Conservation (phyloP, 2,888 invertebrate species). For the Tipula helvola region DNA sequence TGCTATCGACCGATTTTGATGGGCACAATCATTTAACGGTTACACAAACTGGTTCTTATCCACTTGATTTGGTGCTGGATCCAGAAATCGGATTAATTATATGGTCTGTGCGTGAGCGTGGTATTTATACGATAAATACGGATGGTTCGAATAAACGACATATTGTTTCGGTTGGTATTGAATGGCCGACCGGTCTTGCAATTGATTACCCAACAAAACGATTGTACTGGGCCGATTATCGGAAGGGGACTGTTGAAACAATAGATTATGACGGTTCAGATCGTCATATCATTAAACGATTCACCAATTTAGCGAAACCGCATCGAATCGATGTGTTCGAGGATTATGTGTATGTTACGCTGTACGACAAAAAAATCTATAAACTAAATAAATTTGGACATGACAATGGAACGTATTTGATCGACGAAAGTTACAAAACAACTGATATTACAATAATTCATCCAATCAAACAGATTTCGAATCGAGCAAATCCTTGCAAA, state of each 20-base stretch:
- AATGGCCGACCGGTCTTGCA: conserved; percentile 65
- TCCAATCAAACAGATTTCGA: conserved; percentile 45
- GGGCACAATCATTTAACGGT: conserved; percentile 31
- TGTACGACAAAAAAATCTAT: conserved; percentile 49
- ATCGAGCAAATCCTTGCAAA: conserved; percentile 46
- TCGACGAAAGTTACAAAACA: conserved; percentile 42
- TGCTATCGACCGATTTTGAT: conserved; percentile 32
- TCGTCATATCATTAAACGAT: conserved; percentile 44
- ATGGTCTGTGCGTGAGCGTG: conserved; percentile 62
- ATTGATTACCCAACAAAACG: conserved; percentile 61
- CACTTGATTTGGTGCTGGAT: conserved; percentile 57
- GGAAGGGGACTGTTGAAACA: conserved; percentile 57
- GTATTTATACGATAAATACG: conserved; percentile 51
- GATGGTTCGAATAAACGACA: conserved; percentile 47
- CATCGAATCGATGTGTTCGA: conserved; percentile 63
- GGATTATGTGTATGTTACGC: conserved; percentile 52
- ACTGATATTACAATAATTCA: conserved; percentile 56
- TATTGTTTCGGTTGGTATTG: conserved; percentile 46
- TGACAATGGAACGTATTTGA: conserved; percentile 42
- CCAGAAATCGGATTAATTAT: conserved; percentile 44
- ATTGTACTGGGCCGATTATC: conserved; percentile 77
- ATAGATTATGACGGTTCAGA: conserved; percentile 55
- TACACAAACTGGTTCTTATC: conserved; percentile 43
- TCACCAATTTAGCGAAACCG: conserved; percentile 45
- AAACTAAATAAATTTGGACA: conserved; percentile 54